A percentile compares a stretch with the other conserved stretches of the same genome.
phyloP scores from a whole-genome alignment of 2,113 vertebrate species.

The Tyto alba region DNA sequence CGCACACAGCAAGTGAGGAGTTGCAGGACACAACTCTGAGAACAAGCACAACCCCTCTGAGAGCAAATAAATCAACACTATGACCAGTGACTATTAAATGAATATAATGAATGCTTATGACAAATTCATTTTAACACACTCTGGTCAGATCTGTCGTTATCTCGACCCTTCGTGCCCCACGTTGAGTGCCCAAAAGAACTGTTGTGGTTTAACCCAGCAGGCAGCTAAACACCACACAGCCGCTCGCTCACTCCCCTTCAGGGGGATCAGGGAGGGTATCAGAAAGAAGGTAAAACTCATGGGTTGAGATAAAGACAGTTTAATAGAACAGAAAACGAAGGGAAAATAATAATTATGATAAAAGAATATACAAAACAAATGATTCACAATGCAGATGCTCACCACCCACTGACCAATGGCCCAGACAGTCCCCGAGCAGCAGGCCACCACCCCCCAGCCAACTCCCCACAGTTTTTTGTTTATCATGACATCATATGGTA shows the following conservation, averaged over 20 bases:
- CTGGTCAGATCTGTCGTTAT: too few relatives aligned
- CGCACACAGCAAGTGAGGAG: background rate
- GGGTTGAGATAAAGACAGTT: background rate
- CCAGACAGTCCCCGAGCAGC: background rate
- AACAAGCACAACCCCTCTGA: background rate
- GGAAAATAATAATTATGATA: background rate
- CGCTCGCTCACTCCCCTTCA: too few relatives aligned
- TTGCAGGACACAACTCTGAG: background rate
- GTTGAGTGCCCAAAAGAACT: too few relatives aligned
- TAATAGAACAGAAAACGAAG: background rate
- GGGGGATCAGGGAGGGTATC: background rate
- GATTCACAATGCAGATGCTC: background rate
- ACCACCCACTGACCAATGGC: background rate
- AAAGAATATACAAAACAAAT: background rate
- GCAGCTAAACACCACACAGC: too few relatives aligned
- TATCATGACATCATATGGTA: background rate
- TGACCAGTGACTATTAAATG: background rate
- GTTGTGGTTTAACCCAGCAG: too few relatives aligned
- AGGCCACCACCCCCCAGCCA: background rate
- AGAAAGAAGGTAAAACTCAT: background rate
- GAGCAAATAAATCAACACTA: background rate
- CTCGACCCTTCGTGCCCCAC: too few relatives aligned
- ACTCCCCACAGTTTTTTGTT: background rate
- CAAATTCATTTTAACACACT: background rate
- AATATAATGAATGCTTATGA: background rate